Conservation (phyloP, 1,140 invertebrate species). For the Piezodorus guildinii region DNA sequence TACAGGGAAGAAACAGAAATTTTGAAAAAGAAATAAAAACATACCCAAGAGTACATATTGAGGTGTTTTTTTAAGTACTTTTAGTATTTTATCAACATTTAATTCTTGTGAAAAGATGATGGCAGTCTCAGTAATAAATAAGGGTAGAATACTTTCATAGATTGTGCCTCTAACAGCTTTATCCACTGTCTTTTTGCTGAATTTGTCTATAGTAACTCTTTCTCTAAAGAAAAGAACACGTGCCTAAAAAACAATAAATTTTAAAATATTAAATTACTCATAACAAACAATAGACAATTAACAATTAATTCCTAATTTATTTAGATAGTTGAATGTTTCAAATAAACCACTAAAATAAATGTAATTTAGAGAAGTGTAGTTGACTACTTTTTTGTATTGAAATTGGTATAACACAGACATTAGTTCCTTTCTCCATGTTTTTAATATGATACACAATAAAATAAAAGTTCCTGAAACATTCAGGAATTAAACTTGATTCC, state of each 20-base stretch:
- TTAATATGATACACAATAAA: too few relatives aligned
- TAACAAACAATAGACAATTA: not conserved
- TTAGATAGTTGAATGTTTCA: too few relatives aligned
- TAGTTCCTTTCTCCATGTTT: too few relatives aligned
- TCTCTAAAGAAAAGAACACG: slow-evolving; percentile 27
- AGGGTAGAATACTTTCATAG: slow-evolving; percentile 26
- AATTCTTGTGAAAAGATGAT: slow-evolving; percentile 27
- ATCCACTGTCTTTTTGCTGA: slow-evolving; percentile 24
- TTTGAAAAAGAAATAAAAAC: not conserved
- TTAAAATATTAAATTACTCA: not conserved
- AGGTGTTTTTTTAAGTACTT: slow-evolving; percentile 28
- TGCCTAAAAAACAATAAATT: slow-evolving; percentile 22
- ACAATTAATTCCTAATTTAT: too few relatives aligned
- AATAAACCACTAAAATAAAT: too few relatives aligned
- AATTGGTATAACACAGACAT: too few relatives aligned
- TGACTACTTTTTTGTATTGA: too few relatives aligned
- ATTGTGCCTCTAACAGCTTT: slow-evolving; percentile 25
- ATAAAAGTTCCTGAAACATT: too few relatives aligned
- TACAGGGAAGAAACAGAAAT: too few relatives aligned
- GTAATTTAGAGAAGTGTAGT: too few relatives aligned
- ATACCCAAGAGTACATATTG: slow-evolving; percentile 28
- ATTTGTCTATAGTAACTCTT: slow-evolving; percentile 25
- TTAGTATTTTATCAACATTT: slow-evolving; percentile 27
- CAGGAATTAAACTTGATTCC: too few relatives aligned
- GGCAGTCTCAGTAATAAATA: slow-evolving; percentile 26